These are phyloP conservation scores for Drosophila sucinea DNA, from an alignment of 1,140 invertebrate genomes.

Conservation along the genomic window DNA sequence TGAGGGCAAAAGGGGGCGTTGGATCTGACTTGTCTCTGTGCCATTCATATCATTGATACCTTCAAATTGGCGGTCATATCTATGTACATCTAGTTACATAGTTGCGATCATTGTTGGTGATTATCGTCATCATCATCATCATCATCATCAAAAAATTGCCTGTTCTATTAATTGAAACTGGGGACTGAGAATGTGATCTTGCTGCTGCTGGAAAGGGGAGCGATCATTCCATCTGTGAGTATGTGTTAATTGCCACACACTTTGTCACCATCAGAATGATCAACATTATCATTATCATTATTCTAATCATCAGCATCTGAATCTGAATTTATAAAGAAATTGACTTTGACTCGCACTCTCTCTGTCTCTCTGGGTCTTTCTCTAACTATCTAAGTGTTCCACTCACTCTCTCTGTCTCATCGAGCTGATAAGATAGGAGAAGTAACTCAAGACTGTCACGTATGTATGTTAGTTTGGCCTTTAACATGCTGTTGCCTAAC, in stretches of 20 bases:
- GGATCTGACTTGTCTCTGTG: not conserved
- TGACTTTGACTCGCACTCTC: conserved; percentile 6
- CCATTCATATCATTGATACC: conserved; percentile 19
- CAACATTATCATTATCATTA: conserved; percentile 27
- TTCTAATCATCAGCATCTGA: conserved; percentile 28
- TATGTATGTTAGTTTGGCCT: not conserved
- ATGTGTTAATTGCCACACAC: conserved; percentile 68
- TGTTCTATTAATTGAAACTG: conserved; percentile 46
- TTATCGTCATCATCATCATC: conserved; percentile 39
- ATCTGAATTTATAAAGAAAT: not conserved
- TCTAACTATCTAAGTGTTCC: conserved; percentile 11
- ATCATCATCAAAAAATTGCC: conserved; percentile 23
- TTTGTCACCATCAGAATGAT: conserved; percentile 54
- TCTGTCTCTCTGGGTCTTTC: conserved; percentile 21
- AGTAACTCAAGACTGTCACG: conserved; percentile 41
- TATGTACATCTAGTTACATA: not conserved
- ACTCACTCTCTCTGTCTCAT: conserved; percentile 15
- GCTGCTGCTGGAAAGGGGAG: conserved; percentile 13
- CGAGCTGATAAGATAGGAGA: conserved; percentile 57
- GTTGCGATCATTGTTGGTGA: conserved; percentile 38
- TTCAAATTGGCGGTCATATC: conserved; percentile 19
- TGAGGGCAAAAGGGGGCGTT: not conserved
- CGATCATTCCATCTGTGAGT: conserved; percentile 37
- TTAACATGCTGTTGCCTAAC: conserved; percentile 54
- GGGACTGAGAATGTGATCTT: conserved; percentile 19